Evolutionary conservation across 2,113 vertebrate genomes (phyloP).

Genomic region (Callorhinus ursinus): DNA sequence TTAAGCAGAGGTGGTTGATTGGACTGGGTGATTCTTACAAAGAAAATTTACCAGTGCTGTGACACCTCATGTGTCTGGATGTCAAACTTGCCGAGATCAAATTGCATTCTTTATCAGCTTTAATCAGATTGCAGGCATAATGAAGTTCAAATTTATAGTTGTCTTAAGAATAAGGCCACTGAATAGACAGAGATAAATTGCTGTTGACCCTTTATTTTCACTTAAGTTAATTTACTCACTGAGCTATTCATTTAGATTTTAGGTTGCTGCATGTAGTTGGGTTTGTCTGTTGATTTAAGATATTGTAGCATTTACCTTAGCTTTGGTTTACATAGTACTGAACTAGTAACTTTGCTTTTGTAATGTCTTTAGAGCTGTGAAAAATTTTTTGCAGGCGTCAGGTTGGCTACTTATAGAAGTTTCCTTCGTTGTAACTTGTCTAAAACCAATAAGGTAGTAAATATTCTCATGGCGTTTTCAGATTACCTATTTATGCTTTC

Average conservation of each 20-base stretch:
- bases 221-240: slow-evolving; percentile 73
- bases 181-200: slow-evolving; percentile 69
- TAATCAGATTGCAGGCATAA: slow-evolving; percentile 71
- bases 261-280: slow-evolving; percentile 39
- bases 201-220: slow-evolving; percentile 71
- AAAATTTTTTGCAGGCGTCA: not conserved
- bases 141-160: slow-evolving; percentile 80
- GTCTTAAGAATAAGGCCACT: slow-evolving; percentile 72
- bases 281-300: slow-evolving; percentile 32
- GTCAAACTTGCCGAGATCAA: slow-evolving; percentile 60
- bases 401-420: not conserved
- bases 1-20: not conserved
- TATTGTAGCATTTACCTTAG: not conserved
- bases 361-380: not conserved
- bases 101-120: slow-evolving; percentile 73
- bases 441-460: not conserved
- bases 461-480: not conserved
- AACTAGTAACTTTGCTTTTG: slow-evolving; percentile 1
- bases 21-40: not conserved
- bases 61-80: slow-evolving; percentile 59
- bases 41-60: slow-evolving; percentile 57
- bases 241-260: slow-evolving; percentile 40
- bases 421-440: not conserved
- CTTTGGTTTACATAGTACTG: not conserved
- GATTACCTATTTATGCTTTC: not conserved